A percentile compares a stretch with the other conserved stretches of the same genome.
Conservation (phyloP, 2,888 invertebrate species). For the Steinernema hermaphroditum region DNA sequence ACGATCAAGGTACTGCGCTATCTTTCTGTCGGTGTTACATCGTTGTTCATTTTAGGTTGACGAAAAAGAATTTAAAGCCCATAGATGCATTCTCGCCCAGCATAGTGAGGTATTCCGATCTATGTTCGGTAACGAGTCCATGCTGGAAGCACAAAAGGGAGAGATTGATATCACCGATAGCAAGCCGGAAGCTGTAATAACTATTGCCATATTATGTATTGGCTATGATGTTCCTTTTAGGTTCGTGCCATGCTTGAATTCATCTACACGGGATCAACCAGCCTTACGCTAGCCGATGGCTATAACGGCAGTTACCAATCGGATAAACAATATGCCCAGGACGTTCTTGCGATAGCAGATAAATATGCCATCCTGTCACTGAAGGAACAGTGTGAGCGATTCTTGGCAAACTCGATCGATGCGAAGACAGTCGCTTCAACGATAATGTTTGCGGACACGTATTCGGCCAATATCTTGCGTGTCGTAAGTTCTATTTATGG, state of each 20-base stretch:
- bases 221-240: conserved; percentile 34
- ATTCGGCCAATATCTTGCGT: conserved; percentile 38
- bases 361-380: conserved; percentile 60
- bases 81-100: conserved; percentile 60
- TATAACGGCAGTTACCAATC: background rate
- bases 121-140: conserved; percentile 58
- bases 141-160: conserved; percentile 62
- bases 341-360: conserved; percentile 59
- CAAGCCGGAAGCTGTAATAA: conserved; percentile 53
- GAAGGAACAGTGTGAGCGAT: conserved; percentile 60
- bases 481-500: background rate
- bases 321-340: conserved; percentile 50
- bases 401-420: conserved; percentile 48
- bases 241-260: conserved; percentile 61
- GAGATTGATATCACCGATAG: conserved; percentile 59
- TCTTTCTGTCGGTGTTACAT: background rate
- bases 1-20: conserved; percentile 58
- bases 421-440: conserved; percentile 49
- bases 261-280: conserved; percentile 58
- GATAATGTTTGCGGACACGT: conserved; percentile 56
- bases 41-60: conserved; percentile 49
- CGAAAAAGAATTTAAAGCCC: conserved; percentile 53
- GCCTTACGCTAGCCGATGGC: conserved; percentile 36
- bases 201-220: background rate
- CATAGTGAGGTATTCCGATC: conserved; percentile 59